Evolutionary conservation across 1,140 invertebrate genomes (phyloP), one percentile per base, ranked within the genome.

Genomic region (Heliothis subflexa): DNA sequence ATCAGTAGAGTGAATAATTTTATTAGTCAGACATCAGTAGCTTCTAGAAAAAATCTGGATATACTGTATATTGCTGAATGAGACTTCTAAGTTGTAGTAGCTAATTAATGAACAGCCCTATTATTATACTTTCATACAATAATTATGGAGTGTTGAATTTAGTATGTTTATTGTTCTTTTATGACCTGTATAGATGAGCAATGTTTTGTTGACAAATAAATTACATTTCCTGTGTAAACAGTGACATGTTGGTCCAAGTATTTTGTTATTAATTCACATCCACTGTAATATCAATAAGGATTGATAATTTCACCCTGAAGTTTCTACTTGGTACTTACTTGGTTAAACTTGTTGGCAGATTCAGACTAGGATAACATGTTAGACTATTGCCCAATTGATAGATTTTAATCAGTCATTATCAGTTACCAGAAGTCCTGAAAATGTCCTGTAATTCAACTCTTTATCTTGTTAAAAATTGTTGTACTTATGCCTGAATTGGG

Each of bases 21-120:
- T 45, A 64, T 64, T 64, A 64, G 40, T 64, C 61, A 64, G 61
- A 9, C n/a, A 9, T 16, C 14, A 62, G 28, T 64, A 64, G 61
- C 40, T 64, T 64, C 61, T 47, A 64, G 61, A 55, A 55, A 64
- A 40, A 62, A 62, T 64, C 40, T 18, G 18, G 7, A 9, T 40
- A 18, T 47, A 47, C 40, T 18, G 16, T 4, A 54, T 54, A 54
- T 40, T 40, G 33, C 5, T 7, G 33, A 40, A 40, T 40, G 7
- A 40, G 5, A 40, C 33, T 0, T 40, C 33, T 40, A 25, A 25
- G 21, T 40, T 40, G 33, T 54, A n/a, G 52, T n/a, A n/a, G 0
- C 9, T 16, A 54, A 16, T 1, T 3, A 54, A 16, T 54, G 16
- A 54, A 54, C 5, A 13, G 2, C 10, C 28, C 12, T 21, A 10